phyloP scores from a whole-genome alignment of 2,888 invertebrate genomes.

The Protonemura montana region DNA sequence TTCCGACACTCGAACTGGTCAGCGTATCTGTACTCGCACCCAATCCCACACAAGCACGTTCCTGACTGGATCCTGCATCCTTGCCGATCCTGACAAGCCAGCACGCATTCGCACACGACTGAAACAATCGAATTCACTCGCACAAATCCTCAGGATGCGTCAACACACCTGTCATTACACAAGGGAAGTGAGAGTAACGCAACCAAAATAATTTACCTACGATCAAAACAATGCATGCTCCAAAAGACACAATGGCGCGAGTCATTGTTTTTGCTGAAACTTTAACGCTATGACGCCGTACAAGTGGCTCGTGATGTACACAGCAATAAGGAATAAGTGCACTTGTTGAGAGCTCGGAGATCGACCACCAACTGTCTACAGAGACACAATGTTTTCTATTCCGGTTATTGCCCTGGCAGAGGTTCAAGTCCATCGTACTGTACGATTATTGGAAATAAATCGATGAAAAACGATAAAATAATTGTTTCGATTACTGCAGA shows the following conservation, averaged over 20 bases:
- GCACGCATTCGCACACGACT: not conserved
- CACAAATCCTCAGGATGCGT: not conserved
- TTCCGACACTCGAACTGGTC: conserved; percentile 68
- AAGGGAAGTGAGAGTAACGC: too few relatives aligned
- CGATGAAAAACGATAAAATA: not conserved
- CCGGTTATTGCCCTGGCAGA: conserved; percentile 21
- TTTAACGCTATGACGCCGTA: too few relatives aligned
- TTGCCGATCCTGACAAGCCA: conserved; percentile 60
- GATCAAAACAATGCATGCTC: not conserved
- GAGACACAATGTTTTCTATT: conserved; percentile 1
- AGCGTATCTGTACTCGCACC: conserved; percentile 73
- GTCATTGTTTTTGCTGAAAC: too few relatives aligned
- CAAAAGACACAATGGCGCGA: not conserved
- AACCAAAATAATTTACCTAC: not conserved
- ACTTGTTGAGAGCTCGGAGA: not conserved
- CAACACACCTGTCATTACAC: too few relatives aligned
- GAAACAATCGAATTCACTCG: not conserved
- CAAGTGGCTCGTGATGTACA: too few relatives aligned
- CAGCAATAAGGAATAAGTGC: not conserved
- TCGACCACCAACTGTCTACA: not conserved
- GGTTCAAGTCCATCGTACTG: conserved; percentile 26
- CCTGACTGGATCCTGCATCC: conserved; percentile 72
- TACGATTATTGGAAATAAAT: not conserved
- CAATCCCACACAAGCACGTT: conserved; percentile 70
- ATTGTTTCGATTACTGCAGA: not conserved